Evolutionary conservation across 2,113 vertebrate genomes (phyloP).

Genomic region (Rhadina sibilatrix): DNA sequence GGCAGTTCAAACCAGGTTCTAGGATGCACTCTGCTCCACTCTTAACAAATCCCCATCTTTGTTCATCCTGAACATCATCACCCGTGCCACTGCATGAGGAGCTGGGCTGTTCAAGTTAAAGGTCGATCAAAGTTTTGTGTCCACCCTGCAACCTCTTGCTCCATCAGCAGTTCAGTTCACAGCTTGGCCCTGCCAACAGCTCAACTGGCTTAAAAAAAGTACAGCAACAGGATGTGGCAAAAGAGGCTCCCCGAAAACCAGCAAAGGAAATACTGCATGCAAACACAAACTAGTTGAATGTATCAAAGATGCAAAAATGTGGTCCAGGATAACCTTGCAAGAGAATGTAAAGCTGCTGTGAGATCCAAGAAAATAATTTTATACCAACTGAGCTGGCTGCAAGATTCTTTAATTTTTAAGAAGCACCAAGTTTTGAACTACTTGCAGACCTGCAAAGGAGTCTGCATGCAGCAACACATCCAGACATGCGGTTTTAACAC

Average conservation of each 20-base stretch:
- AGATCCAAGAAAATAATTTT: background rate
- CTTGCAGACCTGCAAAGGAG: background rate
- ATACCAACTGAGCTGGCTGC: background rate
- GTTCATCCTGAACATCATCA: background rate
- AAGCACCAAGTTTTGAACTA: background rate
- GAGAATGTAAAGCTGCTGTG: background rate
- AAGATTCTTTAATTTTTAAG: background rate
- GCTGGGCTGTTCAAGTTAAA: background rate
- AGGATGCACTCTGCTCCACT: background rate
- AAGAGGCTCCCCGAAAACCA: background rate
- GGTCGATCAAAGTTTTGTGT: background rate
- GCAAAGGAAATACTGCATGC: background rate
- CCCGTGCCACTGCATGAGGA: background rate
- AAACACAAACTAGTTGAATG: background rate
- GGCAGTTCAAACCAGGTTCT: background rate
- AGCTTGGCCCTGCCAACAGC: background rate
- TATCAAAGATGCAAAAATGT: background rate
- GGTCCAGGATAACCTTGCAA: background rate
- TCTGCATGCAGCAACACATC: background rate
- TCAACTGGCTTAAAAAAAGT: background rate
- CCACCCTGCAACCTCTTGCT: background rate
- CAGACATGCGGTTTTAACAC: background rate
- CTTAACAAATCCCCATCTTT: background rate
- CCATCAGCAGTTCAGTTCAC: background rate
- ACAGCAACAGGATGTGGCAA: background rate